A percentile compares a stretch with the other conserved stretches of the same genome.
phyloP scores from a whole-genome alignment of 1,140 invertebrate genomes.

The Sminthurides bifidus region DNA sequence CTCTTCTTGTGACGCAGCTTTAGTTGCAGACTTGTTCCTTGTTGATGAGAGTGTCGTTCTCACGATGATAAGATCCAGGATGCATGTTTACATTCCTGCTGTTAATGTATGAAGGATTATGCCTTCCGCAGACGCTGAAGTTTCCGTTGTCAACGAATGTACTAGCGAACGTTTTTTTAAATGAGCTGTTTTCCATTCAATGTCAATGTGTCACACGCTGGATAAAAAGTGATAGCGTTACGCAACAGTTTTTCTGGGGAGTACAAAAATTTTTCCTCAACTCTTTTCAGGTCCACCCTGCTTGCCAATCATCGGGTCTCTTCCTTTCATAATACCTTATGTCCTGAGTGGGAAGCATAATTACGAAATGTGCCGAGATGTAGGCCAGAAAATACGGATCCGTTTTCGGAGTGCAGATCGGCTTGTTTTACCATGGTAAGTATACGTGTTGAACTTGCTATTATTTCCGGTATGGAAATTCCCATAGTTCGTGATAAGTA shows the following conservation, averaged over 20 bases:
- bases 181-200: neutral
- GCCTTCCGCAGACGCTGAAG: no score
- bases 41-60: no score
- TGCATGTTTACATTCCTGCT: no score
- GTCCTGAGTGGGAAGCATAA: slow-evolving; percentile 2
- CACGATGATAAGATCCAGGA: no score
- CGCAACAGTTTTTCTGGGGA: neutral
- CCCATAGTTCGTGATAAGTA: no score
- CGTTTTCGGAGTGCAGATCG: slow-evolving; percentile 6
- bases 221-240: neutral
- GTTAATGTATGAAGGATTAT: no score
- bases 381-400: slow-evolving; percentile 4
- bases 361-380: slow-evolving; percentile 7
- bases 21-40: no score
- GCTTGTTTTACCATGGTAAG: slow-evolving; percentile 4
- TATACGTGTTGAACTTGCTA: neutral
- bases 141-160: neutral
- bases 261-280: no score
- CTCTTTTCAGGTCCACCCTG: slow-evolving; percentile 1
- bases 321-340: neutral
- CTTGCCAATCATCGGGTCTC: neutral
- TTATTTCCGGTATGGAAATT: no score
- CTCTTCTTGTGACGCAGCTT: no score
- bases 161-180: neutral
- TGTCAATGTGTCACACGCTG: neutral